Evolutionary conservation across 2,797 vertebrate species (phyloP).

Genomic region (Etheostoma nigrum): DNA sequence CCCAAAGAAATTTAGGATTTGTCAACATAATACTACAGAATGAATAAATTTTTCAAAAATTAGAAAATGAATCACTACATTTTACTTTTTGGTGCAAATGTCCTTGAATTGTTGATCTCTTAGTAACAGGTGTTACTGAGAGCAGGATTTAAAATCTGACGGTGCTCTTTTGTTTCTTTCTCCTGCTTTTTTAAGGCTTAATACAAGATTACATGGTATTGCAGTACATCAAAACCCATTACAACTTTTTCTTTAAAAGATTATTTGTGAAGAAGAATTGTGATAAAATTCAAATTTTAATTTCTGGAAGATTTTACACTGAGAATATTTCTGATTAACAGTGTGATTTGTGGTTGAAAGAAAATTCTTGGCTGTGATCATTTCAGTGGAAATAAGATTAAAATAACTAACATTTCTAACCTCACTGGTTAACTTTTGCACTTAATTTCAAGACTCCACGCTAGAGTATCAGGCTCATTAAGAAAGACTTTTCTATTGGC

Average conservation of each 20-base stretch:
- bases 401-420: background rate
- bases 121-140: background rate
- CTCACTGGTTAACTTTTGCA: background rate
- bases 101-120: background rate
- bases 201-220: background rate
- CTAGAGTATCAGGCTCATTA: background rate
- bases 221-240: background rate
- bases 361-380: background rate
- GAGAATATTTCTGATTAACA: background rate
- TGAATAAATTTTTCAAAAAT: background rate
- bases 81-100: background rate
- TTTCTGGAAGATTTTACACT: background rate
- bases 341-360: background rate
- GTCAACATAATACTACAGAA: background rate
- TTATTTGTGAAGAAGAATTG: background rate
- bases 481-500: background rate
- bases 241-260: background rate
- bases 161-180: background rate
- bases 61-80: background rate
- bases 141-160: background rate
- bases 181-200: background rate
- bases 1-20: background rate
- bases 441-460: background rate
- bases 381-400: background rate
- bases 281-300: background rate